Conservation (phyloP, 2,888 invertebrate genomes). For the Drosophila macrospina region DNA sequence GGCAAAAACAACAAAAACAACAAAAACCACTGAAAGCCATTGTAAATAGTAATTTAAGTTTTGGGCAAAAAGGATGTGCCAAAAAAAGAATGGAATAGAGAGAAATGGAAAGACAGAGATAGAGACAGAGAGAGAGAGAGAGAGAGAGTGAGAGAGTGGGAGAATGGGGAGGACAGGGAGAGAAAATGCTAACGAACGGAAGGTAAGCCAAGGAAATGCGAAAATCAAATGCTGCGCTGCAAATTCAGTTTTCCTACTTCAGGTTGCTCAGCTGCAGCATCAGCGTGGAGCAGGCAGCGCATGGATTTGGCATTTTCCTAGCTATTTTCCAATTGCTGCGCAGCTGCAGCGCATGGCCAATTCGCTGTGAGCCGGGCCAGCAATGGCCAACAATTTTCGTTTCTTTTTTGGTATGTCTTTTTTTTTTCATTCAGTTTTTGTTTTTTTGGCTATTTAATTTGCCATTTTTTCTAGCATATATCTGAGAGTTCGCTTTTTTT, state of each 20-base stretch:
- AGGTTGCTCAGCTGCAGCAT: conserved; percentile 38
- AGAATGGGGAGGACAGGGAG: background rate
- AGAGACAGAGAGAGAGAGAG: background rate
- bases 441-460: conserved; percentile 81
- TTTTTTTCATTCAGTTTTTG: conserved; percentile 59
- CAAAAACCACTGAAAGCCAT: conserved; percentile 63
- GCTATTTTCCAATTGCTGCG: conserved; percentile 60
- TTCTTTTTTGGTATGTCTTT: background rate
- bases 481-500: conserved; percentile 57
- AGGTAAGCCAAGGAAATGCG: conserved; percentile 75
- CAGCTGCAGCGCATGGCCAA: conserved; percentile 66
- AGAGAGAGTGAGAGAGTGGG: background rate
- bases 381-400: conserved; percentile 6
- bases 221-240: conserved; percentile 76
- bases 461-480: conserved; percentile 76
- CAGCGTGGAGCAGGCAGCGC: conserved; percentile 18
- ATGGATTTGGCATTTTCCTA: conserved; percentile 51
- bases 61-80: conserved; percentile 66
- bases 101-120: background rate
- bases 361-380: conserved; percentile 46
- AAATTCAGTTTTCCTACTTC: conserved; percentile 36
- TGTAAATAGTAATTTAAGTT: conserved; percentile 80
- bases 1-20: conserved; percentile 8
- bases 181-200: conserved; percentile 67
- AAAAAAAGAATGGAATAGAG: conserved; percentile 32